These are phyloP conservation scores for Tychaedon coryphoeus DNA, from an alignment of 2,113 vertebrate genomes.

Conservation along the genomic window DNA sequence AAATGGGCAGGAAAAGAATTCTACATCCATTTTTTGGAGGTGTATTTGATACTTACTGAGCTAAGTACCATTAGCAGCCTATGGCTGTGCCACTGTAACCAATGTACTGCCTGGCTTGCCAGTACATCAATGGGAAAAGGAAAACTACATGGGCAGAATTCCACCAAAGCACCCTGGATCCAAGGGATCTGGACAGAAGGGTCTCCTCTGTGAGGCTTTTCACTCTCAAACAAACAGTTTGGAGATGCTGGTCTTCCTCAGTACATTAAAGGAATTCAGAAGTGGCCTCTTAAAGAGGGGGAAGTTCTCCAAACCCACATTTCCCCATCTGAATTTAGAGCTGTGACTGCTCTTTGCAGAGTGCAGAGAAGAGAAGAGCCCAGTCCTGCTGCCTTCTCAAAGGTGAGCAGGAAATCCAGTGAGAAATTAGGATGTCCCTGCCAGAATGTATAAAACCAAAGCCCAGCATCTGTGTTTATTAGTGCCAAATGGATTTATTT, in stretches of 20 bases:
- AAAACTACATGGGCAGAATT: not conserved
- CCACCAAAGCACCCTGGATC: not conserved
- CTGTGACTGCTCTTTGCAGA: not conserved
- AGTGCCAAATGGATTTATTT: constrained; percentile 3
- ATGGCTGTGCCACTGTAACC: not conserved
- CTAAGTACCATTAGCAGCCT: not conserved
- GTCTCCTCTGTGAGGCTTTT: not conserved
- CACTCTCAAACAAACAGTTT: not conserved
- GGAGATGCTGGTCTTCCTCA: constrained; percentile 6
- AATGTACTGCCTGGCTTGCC: not conserved
- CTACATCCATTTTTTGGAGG: not conserved
- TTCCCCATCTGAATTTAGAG: not conserved
- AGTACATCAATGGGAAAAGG: not conserved
- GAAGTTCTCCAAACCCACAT: not conserved
- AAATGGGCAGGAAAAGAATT: not conserved
- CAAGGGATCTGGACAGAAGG: not conserved
- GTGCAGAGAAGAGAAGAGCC: not conserved
- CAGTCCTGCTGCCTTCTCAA: not conserved
- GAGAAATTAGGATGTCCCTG: not conserved
- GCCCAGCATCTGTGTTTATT: constrained; percentile 41
- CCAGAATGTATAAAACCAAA: constrained; percentile 8
- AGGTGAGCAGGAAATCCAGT: not conserved
- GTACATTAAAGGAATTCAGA: not conserved
- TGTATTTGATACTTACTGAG: not conserved
- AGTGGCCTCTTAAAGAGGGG: not conserved